Base-by-base conservation (phyloP, 2,888 invertebrate genomes). In the Pecten maximus region DNA sequence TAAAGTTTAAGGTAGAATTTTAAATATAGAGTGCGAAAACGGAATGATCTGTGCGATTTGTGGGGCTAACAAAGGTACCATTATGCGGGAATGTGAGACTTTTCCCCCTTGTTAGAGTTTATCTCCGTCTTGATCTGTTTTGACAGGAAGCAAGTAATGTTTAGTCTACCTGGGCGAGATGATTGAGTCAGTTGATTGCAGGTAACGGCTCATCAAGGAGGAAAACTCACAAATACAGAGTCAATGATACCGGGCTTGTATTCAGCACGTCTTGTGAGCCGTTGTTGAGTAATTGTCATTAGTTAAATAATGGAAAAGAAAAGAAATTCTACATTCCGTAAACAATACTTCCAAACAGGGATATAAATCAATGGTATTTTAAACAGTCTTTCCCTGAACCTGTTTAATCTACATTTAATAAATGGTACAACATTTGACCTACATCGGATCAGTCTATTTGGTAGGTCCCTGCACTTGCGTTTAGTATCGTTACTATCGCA, bases 101-200 rank as follows among this genome's bases (percentile, higher is more conserved):
- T 74, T 74, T 74, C 8, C 74, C 74, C 74, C 74, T 74, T 74
- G 74, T 74, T 74, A 74, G 74, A 16, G 8, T 74, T 74, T 74
- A 74, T 74, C 74, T 74, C 35, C 16, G 74, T 74, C 35, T 8
- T 8, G 74, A 74, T 74, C 74, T 74, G 74, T 74, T 74, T 74
- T 74, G 74, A 74, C 74, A 74, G 74, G 74, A 74, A 74, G 74
- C 74, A 12, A 74, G 74, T 74, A 74, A 74, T 74, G 74, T 74
- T 74, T 74, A 74, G 74, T 74, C 74, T 74, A 74, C 74, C 74
- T 35, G 35, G 74, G 74, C 74, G 74, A 74, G 74, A 74, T 74
- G 74, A 74, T 74, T 74, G 74, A 35, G 74, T 35, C 10, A 28
- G 35, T 74, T 23, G 74, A 12, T 74, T 74, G 28, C 74, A 28